Percentiles rank a stretch among this genome's conserved stretches.
phyloP scores from a whole-genome alignment of 2,797 vertebrate genomes.

The Sebastes ruberrimus region DNA sequence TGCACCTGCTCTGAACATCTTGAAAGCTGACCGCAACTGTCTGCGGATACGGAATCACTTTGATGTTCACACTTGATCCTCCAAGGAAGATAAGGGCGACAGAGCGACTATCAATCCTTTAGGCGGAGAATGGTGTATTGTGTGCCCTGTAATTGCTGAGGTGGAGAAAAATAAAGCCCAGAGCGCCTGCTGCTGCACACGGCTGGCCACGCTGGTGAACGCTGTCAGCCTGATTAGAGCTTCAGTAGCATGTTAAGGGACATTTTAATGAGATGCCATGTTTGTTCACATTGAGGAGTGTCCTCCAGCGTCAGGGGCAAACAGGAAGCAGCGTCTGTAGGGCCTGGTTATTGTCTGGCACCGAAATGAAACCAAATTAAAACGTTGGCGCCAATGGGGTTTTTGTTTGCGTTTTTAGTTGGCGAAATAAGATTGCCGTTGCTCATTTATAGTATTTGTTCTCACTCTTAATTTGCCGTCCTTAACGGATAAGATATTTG shows the following conservation, averaged over 20 bases:
- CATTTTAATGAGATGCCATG: constrained; percentile 59
- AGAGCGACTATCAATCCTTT: constrained; percentile 33
- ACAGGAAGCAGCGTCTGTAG: constrained; percentile 50
- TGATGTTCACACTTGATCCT: constrained; percentile 54
- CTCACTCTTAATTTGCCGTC: background rate
- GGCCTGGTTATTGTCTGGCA: constrained; percentile 38
- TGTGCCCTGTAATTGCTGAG: constrained; percentile 49
- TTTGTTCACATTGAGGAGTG: constrained; percentile 45
- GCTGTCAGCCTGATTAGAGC: constrained; percentile 47
- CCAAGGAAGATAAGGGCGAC: constrained; percentile 31
- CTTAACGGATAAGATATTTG: background rate
- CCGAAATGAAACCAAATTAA: constrained; percentile 42
- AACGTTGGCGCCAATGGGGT: background rate
- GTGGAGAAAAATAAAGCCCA: constrained; percentile 38
- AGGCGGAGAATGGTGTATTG: constrained; percentile 29
- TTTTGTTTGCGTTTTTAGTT: constrained; percentile 5
- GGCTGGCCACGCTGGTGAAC: constrained; percentile 26
- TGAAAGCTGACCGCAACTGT: constrained; percentile 56
- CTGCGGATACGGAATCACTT: constrained; percentile 49
- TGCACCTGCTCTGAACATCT: constrained; percentile 62
- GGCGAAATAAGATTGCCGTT: constrained; percentile 4
- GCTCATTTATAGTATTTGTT: background rate
- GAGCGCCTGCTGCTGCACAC: constrained; percentile 32
- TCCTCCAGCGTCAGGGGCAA: constrained; percentile 51
- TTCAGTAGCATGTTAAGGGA: constrained; percentile 10